phyloP scores from a whole-genome alignment of 64 coral and sea anemone species.

The Orbicella faveolata region DNA sequence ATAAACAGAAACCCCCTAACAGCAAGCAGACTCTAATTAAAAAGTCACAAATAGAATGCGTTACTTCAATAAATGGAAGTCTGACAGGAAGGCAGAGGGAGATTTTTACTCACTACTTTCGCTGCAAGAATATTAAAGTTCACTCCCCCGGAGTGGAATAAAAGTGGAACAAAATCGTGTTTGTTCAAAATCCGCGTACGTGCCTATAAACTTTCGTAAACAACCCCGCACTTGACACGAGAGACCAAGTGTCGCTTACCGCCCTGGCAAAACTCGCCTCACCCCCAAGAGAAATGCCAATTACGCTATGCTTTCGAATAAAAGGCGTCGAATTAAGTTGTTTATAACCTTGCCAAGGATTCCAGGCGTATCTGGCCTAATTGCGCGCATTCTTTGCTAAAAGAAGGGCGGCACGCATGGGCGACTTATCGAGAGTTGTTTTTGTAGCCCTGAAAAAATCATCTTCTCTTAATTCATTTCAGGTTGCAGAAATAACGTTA shows the following conservation, averaged over 20 bases:
- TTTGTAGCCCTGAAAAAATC: not conserved
- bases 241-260: conserved; percentile 8
- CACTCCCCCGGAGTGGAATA: not conserved
- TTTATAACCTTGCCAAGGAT: conserved; percentile 27
- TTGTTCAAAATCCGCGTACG: conserved; percentile 6
- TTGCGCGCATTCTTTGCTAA: conserved; percentile 32
- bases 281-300: conserved; percentile 27
- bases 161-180: not conserved
- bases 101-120: not conserved
- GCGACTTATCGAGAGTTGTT: conserved; percentile 22
- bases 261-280: conserved; percentile 12
- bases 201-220: conserved; percentile 34
- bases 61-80: no score
- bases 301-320: conserved; percentile 18
- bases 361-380: conserved; percentile 9
- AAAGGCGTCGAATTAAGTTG: conserved; percentile 44
- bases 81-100: no score
- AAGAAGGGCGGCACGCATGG: not conserved
- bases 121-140: not conserved
- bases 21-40: no score
- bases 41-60: no score
- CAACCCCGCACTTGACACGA: conserved; percentile 50
- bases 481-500: not conserved
- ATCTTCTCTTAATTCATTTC: not conserved
- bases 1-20: no score